Percentiles rank a stretch among this genome's conserved stretches.
These are phyloP conservation scores for Caenorhabditis zanzibari DNA, from an alignment of 2,888 invertebrate genomes.

Conservation along the genomic window DNA sequence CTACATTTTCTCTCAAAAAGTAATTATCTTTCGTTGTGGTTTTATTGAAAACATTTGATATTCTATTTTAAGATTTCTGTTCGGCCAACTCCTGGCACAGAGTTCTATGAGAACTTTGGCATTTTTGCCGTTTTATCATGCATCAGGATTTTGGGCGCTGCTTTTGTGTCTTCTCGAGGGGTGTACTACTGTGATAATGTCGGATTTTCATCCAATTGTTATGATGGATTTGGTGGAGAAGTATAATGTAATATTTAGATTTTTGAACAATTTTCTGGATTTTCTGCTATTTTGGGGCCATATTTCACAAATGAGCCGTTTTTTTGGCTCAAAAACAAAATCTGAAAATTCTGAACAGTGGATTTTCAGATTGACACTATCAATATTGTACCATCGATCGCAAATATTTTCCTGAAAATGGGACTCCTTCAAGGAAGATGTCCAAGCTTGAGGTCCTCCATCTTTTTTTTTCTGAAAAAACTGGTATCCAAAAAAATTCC, in stretches of 20 bases:
- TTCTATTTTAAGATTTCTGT: constrained; percentile 66
- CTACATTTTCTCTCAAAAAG: constrained; percentile 76
- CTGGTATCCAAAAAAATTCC: no score
- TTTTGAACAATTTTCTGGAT: background rate
- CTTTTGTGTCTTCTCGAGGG: constrained; percentile 78
- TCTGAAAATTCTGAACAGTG: no score
- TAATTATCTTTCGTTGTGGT: constrained; percentile 30
- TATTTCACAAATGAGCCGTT: no score
- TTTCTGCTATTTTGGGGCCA: no score
- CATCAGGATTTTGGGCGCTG: constrained; percentile 81
- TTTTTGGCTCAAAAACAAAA: no score
- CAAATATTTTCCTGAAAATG: constrained; percentile 55
- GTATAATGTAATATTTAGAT: constrained; percentile 67
- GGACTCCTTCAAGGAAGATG: constrained; percentile 54
- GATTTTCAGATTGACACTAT: constrained; percentile 72
- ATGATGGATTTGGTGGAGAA: constrained; percentile 77
- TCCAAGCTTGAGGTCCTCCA: constrained; percentile 38
- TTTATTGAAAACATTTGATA: background rate
- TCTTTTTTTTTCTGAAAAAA: no score
- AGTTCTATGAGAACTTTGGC: constrained; percentile 73
- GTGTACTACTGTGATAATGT: constrained; percentile 77
- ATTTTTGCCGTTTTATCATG: constrained; percentile 80
- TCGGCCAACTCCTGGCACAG: constrained; percentile 61
- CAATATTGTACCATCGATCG: constrained; percentile 79
- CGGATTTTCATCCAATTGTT: constrained; percentile 74